Conservation (phyloP, 2,113 vertebrate species). For the Trichechus manatus region DNA sequence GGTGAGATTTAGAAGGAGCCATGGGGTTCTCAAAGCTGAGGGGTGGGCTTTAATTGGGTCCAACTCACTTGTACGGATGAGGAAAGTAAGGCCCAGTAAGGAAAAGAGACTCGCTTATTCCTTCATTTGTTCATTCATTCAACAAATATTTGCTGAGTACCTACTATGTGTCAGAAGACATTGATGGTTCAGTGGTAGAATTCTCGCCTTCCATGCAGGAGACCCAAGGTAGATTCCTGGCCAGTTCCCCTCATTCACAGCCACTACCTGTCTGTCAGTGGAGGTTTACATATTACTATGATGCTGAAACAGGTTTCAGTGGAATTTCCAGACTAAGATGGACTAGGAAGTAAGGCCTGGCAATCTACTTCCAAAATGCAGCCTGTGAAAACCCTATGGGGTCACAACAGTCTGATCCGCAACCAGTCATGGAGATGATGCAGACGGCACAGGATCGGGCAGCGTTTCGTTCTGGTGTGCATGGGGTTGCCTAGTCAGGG, state of each 20-base stretch:
- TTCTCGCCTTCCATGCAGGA: neutral
- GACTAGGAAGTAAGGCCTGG: neutral
- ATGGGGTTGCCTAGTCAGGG: neutral
- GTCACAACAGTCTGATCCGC: neutral
- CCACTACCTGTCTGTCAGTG: neutral
- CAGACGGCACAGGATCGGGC: neutral
- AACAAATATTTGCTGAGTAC: neutral
- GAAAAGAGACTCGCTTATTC: neutral
- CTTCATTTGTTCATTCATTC: neutral
- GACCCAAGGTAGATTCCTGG: neutral
- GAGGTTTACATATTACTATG: neutral
- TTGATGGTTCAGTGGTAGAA: neutral
- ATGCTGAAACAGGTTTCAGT: neutral
- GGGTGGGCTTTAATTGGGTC: neutral
- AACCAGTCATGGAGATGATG: neutral
- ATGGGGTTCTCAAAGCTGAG: neutral
- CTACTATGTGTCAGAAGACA: too few species aligned
- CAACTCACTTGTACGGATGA: neutral
- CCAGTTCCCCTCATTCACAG: neutral
- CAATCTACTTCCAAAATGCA: too few species aligned
- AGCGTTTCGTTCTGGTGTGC: neutral
- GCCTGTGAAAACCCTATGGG: too few species aligned
- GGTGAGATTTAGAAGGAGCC: neutral
- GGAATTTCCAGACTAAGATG: neutral
- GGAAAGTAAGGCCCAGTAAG: slow-evolving; percentile 21